A percentile compares a stretch with the other conserved stretches of the same genome.
These are phyloP conservation scores for Narcine bancroftii DNA, from an alignment of 2,113 vertebrate genomes.

Conservation along the genomic window DNA sequence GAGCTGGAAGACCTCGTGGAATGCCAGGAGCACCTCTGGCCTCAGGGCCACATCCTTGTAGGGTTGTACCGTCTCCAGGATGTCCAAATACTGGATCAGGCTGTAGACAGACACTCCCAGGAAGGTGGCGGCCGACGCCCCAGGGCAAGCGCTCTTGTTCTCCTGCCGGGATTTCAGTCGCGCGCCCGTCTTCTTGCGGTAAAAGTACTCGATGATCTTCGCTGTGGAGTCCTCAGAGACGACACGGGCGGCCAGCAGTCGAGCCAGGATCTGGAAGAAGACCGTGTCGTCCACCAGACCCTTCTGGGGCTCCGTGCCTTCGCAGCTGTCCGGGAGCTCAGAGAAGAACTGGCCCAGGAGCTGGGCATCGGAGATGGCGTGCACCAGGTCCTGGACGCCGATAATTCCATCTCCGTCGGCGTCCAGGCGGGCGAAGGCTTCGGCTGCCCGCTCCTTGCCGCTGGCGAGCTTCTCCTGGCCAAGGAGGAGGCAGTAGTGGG, in stretches of 20 bases:
- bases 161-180: slow-evolving; percentile 8
- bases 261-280: neutral
- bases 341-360: neutral
- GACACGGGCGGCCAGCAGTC: neutral
- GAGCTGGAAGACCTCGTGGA: slow-evolving; percentile 8
- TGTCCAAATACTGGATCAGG: slow-evolving; percentile 22
- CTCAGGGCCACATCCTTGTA: neutral
- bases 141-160: neutral
- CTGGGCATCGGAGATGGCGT: neutral
- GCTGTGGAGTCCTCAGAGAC: neutral
- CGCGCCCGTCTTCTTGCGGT: neutral
- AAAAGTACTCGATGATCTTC: neutral
- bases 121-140: neutral
- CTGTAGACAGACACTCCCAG: slow-evolving; percentile 1
- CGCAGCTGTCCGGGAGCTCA: neutral
- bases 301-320: neutral
- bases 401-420: neutral
- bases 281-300: neutral
- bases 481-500: neutral
- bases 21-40: neutral
- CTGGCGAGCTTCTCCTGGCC: neutral
- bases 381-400: neutral
- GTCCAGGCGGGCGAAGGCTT: neutral
- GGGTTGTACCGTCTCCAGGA: neutral
- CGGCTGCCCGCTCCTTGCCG: neutral